Evolutionary conservation across 2,113 vertebrate genomes (phyloP).

Genomic region (Apus apus): DNA sequence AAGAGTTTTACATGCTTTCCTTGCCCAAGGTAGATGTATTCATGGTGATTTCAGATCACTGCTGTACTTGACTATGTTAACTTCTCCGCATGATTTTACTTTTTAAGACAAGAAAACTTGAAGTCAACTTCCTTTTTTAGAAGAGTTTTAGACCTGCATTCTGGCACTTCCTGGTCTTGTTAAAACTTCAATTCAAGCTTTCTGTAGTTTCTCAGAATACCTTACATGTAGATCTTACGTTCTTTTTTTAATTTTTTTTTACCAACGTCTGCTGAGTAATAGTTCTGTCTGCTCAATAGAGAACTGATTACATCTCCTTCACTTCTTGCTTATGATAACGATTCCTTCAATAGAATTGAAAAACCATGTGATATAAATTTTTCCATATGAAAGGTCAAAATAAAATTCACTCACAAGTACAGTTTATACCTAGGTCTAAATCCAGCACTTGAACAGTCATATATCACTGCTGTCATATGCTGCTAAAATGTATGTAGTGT

Average conservation of each 20-base stretch:
- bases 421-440: neutral
- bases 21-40: neutral
- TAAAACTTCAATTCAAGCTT: neutral
- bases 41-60: neutral
- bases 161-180: neutral
- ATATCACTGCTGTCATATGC: neutral
- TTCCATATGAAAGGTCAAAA: neutral
- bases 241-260: neutral
- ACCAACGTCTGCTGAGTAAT: neutral
- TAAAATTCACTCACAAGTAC: neutral
- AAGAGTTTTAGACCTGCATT: neutral
- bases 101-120: neutral
- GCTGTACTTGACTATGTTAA: neutral
- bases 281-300: neutral
- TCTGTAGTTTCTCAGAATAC: neutral
- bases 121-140: neutral
- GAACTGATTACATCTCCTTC: slow-evolving; percentile 19
- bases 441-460: neutral
- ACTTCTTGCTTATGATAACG: neutral
- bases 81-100: neutral
- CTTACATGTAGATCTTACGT: neutral
- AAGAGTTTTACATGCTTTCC: neutral
- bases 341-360: neutral
- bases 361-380: neutral
- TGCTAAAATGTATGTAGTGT: neutral